Evolutionary conservation across 2,113 vertebrate genomes (phyloP).

Genomic region (Paraplagusia blochii): DNA sequence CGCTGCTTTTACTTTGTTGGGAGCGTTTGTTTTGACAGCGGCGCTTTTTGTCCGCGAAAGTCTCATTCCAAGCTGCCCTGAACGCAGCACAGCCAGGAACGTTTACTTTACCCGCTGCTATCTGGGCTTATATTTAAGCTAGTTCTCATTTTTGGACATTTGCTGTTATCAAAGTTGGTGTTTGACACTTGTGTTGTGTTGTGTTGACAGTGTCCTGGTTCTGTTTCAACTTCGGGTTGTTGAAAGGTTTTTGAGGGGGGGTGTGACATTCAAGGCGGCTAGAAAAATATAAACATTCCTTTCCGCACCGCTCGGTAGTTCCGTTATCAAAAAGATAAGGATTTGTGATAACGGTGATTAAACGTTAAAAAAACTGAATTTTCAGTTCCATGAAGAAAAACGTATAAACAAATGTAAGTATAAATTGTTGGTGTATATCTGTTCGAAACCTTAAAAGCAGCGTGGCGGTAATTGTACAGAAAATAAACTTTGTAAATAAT

Average conservation of each 20-base stretch:
- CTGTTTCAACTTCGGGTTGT: constrained; percentile 17
- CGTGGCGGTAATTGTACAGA: too few species aligned
- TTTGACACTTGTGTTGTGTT: neutral
- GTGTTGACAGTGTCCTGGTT: constrained; percentile 22
- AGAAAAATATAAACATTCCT: neutral
- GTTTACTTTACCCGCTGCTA: neutral
- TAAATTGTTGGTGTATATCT: too few species aligned
- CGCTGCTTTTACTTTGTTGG: neutral
- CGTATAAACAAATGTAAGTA: too few species aligned
- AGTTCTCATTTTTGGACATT: accelerated
- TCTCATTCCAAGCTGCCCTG: neutral
- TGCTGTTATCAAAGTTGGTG: neutral
- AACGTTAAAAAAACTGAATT: too few species aligned
- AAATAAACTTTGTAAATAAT: too few species aligned
- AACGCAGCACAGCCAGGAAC: neutral
- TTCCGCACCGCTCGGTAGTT: neutral
- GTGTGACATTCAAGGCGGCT: constrained; percentile 1
- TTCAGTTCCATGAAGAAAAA: too few species aligned
- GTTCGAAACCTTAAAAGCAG: too few species aligned
- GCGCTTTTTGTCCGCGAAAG: constrained; percentile 1
- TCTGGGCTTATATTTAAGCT: accelerated
- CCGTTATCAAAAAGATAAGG: neutral
- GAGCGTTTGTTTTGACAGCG: constrained; percentile 34
- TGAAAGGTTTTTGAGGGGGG: neutral
- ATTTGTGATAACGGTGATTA: too few species aligned